Evolutionary conservation across 2,797 vertebrate species (phyloP).

Genomic region (Coracias cyanogaster): DNA sequence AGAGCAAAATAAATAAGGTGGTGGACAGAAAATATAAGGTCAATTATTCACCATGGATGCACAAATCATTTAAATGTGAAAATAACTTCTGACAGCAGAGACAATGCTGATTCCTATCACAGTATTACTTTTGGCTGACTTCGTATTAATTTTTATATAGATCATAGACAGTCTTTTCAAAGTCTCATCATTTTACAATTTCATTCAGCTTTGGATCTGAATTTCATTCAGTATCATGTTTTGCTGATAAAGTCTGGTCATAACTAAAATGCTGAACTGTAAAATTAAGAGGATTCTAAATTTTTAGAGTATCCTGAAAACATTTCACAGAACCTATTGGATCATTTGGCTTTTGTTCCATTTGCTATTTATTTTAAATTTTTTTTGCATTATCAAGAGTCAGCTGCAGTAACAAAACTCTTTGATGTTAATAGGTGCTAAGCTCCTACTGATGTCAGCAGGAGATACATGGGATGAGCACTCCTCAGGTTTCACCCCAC

Average conservation of each 20-base stretch:
- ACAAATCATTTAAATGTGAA: neutral
- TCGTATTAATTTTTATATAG: neutral
- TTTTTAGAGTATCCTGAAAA: neutral
- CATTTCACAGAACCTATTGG: neutral
- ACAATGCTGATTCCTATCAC: neutral
- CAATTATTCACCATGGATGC: neutral
- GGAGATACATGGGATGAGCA: neutral
- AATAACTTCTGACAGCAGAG: neutral
- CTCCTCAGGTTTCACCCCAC: neutral
- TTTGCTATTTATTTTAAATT: slow-evolving; percentile 23
- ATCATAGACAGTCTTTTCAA: neutral
- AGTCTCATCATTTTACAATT: neutral
- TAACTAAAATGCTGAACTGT: neutral
- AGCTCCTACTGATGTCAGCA: slow-evolving; percentile 25
- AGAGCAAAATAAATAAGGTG: neutral
- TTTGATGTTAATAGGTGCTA: neutral
- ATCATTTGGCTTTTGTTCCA: neutral
- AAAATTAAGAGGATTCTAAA: neutral
- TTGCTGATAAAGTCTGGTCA: neutral
- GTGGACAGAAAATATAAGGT: neutral
- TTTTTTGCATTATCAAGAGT: neutral
- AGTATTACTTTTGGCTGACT: neutral
- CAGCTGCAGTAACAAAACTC: slow-evolving; percentile 10
- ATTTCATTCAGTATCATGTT: neutral
- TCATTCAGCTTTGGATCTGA: neutral